These are phyloP conservation scores for Gopherus evgoodei DNA, from an alignment of 2,113 vertebrate genomes.

Conservation along the genomic window DNA sequence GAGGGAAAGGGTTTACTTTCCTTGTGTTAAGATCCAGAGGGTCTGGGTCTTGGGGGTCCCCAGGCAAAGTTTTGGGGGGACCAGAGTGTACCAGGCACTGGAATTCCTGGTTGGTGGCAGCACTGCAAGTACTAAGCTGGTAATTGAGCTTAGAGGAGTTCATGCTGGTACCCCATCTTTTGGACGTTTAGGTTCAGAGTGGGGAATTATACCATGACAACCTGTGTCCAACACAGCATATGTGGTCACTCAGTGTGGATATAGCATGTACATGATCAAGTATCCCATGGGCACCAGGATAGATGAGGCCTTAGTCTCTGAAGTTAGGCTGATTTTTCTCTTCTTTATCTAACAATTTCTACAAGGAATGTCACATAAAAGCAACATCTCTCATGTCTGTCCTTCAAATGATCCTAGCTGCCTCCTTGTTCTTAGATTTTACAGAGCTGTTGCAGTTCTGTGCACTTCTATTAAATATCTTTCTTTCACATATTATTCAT, in stretches of 20 bases:
- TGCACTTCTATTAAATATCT: slow-evolving; percentile 60
- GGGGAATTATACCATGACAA: too few relatives aligned
- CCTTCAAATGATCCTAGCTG: slow-evolving; percentile 41
- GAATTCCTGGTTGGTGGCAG: too few relatives aligned
- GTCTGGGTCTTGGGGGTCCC: too few relatives aligned
- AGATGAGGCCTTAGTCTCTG: neutral
- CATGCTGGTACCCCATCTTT: too few relatives aligned
- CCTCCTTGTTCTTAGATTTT: slow-evolving; percentile 41
- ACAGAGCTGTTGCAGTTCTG: slow-evolving; percentile 8
- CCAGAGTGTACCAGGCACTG: too few relatives aligned
- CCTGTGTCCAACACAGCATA: too few relatives aligned
- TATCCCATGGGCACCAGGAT: neutral
- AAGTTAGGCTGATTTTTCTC: neutral
- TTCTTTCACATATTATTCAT: slow-evolving; percentile 70
- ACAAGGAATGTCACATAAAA: neutral
- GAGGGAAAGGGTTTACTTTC: too few relatives aligned
- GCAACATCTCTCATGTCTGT: neutral
- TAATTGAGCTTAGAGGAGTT: too few relatives aligned
- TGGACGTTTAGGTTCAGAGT: too few relatives aligned
- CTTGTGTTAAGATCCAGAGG: too few relatives aligned
- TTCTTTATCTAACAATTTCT: neutral
- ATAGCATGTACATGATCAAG: neutral
- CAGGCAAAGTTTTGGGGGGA: too few relatives aligned
- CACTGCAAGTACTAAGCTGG: too few relatives aligned
- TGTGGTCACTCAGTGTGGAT: neutral